Conservation (phyloP, 2,888 invertebrate genomes). For the Mongoloraphidia duomilia region DNA sequence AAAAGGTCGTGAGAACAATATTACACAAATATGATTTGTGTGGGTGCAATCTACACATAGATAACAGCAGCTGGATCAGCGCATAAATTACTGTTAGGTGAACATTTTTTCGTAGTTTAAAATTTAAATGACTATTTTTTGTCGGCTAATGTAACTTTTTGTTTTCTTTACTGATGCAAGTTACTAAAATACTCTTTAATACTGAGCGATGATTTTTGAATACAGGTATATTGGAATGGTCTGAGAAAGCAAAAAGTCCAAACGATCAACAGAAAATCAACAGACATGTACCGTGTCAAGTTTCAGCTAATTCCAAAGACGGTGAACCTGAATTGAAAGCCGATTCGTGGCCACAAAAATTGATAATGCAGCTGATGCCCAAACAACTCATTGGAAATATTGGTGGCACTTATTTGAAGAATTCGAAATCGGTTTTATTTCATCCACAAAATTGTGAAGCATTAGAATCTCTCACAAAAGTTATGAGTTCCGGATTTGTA, state of each 20-base stretch:
- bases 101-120: too few relatives aligned
- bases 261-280: constrained; percentile 63
- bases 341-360: constrained; percentile 82
- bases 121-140: too few relatives aligned
- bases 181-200: too few relatives aligned
- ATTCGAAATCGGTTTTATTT: constrained; percentile 85
- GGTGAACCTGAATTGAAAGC: constrained; percentile 87
- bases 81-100: too few relatives aligned
- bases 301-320: constrained; percentile 57
- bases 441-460: constrained; percentile 78
- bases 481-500: constrained; percentile 85
- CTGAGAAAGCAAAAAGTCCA: constrained; percentile 72
- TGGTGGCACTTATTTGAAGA: constrained; percentile 75
- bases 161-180: too few relatives aligned
- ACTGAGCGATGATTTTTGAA: not conserved
- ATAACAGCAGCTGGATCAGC: too few relatives aligned
- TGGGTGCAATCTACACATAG: too few relatives aligned
- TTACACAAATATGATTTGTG: too few relatives aligned
- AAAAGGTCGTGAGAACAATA: too few relatives aligned
- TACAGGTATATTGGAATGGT: constrained; percentile 74
- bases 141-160: too few relatives aligned
- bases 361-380: constrained; percentile 91
- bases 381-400: constrained; percentile 82
- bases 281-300: constrained; percentile 62
- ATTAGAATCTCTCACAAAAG: constrained; percentile 74